These are phyloP conservation scores for Aspidiotus rigidus DNA, from an alignment of 2,888 invertebrate genomes.

Conservation along the genomic window DNA sequence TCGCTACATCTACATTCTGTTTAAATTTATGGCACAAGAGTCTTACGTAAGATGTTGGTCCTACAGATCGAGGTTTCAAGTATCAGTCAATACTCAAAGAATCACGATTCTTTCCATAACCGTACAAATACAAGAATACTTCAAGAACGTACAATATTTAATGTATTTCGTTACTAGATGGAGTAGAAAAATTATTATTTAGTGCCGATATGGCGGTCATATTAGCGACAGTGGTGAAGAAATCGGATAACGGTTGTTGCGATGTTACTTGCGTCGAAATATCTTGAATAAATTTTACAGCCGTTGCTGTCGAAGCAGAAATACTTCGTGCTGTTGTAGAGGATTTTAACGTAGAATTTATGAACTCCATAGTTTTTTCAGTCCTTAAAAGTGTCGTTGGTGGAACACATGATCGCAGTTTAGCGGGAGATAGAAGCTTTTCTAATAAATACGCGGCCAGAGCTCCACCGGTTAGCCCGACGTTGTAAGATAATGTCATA, in stretches of 20 bases:
- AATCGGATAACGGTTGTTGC: background rate
- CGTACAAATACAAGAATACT: too few species aligned
- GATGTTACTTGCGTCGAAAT: constrained; percentile 8
- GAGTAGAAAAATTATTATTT: background rate
- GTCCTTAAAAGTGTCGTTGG: constrained; percentile 1
- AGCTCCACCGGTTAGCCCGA: constrained; percentile 75
- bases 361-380: constrained; percentile 6
- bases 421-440: constrained; percentile 22
- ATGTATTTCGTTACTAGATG: constrained; percentile 18
- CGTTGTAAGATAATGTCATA: constrained; percentile 85
- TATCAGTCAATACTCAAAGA: too few species aligned
- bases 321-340: background rate
- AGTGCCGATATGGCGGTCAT: background rate
- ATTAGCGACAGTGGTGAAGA: background rate
- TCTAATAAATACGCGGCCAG: constrained; percentile 72
- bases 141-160: background rate
- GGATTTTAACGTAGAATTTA: constrained; percentile 14
- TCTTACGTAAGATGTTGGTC: too few species aligned
- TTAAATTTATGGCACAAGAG: too few species aligned
- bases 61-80: too few species aligned
- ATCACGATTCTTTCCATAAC: too few species aligned
- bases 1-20: too few species aligned
- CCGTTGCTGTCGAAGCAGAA: constrained; percentile 10
- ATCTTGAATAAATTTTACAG: constrained; percentile 3
- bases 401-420: constrained; percentile 9